Evolutionary conservation across 2,888 invertebrate species (phyloP).

Genomic region (Tipula unca): DNA sequence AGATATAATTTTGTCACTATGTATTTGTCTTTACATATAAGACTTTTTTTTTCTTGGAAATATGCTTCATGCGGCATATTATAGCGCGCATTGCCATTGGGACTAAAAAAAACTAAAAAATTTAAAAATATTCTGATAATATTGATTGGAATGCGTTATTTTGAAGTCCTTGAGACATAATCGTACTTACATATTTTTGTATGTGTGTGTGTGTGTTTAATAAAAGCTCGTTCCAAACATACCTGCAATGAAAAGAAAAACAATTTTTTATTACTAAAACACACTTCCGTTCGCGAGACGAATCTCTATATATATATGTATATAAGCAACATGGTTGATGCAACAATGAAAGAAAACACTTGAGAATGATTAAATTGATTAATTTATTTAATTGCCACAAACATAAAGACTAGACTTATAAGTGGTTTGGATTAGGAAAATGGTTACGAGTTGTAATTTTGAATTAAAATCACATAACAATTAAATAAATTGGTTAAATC

Average conservation of each 20-base stretch:
- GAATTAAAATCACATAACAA: not conserved
- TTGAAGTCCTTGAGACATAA: not conserved
- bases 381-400: not conserved
- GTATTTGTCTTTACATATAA: not conserved
- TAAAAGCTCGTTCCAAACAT: not conserved
- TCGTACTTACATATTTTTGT: not conserved
- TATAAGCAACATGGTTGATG: not conserved
- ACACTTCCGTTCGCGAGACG: not conserved
- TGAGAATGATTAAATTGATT: not conserved
- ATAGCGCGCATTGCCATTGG: not conserved
- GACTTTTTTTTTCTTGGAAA: not conserved
- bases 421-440: not conserved
- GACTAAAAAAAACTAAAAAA: not conserved
- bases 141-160: not conserved
- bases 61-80: not conserved
- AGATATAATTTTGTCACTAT: not conserved
- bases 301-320: not conserved
- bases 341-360: not conserved
- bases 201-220: not conserved
- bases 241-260: not conserved
- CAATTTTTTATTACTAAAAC: not conserved
- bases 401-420: not conserved
- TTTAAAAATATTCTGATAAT: not conserved
- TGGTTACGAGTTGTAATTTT: not conserved
- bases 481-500: not conserved